A percentile compares a stretch with the other conserved stretches of the same genome.
Conservation (phyloP, 2,888 invertebrate genomes). For the Tipula unca region DNA sequence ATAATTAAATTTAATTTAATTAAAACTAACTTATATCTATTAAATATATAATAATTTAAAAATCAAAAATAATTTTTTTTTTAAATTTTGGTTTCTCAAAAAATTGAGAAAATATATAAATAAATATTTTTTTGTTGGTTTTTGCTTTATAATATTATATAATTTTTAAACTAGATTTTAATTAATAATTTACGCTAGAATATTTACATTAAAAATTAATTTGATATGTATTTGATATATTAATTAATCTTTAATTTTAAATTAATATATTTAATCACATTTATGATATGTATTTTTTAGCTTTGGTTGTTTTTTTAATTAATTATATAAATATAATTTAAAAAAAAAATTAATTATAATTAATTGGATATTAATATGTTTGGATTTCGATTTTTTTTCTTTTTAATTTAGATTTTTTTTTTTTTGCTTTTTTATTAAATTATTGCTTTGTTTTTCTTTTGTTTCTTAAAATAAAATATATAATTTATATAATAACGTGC, state of each 20-base stretch:
- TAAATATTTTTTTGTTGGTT: neutral
- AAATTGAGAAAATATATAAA: conserved; percentile 3
- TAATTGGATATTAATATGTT: neutral
- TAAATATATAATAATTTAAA: neutral
- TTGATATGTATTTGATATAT: neutral
- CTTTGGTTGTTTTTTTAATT: neutral
- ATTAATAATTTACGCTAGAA: neutral
- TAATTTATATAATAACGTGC: neutral
- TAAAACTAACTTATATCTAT: neutral
- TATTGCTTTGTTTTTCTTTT: conserved; percentile 8
- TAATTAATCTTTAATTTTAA: neutral
- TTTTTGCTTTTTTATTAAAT: neutral
- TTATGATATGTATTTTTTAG: neutral
- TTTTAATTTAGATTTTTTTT: neutral
- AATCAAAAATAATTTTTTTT: neutral
- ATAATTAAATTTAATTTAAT: neutral
- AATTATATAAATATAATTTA: neutral
- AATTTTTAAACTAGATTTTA: neutral
- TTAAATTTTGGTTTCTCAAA: neutral
- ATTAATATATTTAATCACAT: neutral
- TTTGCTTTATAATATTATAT: neutral
- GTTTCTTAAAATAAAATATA: neutral
- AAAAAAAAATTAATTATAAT: neutral
- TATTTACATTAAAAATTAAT: neutral
- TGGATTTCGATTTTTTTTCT: neutral